These are phyloP conservation scores for Prionace glauca DNA, from an alignment of 2,797 vertebrate genomes.

Conservation along the genomic window DNA sequence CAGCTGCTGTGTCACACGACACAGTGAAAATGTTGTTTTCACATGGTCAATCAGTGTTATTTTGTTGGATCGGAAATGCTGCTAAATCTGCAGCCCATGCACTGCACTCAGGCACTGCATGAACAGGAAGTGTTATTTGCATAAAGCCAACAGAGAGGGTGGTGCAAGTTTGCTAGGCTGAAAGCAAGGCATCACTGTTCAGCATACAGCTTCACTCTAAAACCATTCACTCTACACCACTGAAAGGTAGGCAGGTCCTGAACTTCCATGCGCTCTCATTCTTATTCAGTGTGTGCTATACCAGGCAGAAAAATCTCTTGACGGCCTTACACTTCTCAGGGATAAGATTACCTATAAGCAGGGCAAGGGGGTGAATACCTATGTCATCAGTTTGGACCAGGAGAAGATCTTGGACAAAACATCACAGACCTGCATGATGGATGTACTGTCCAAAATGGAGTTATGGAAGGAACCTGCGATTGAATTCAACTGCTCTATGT, in stretches of 20 bases:
- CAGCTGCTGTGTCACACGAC: not conserved
- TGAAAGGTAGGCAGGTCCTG: not conserved
- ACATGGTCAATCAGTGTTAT: not conserved
- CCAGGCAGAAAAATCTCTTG: too few species aligned
- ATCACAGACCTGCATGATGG: too few species aligned
- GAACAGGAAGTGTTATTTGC: constrained; percentile 10
- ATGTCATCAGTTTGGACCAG: too few species aligned
- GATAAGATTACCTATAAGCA: too few species aligned
- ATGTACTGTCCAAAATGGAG: too few species aligned
- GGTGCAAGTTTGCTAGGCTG: not conserved
- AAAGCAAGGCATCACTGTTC: not conserved
- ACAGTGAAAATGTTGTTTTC: not conserved
- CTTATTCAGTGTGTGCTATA: too few species aligned
- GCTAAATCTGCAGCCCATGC: not conserved
- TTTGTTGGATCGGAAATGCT: not conserved
- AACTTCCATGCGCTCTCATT: too few species aligned
- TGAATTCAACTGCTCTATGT: too few species aligned
- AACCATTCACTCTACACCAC: not conserved
- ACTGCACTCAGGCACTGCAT: not conserved
- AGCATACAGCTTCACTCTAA: not conserved
- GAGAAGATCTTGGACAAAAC: too few species aligned
- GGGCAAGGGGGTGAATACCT: too few species aligned
- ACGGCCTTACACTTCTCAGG: too few species aligned
- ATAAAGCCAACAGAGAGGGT: not conserved
- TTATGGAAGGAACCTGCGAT: too few species aligned